Conservation (phyloP, 2,888 invertebrate species). For the Branchipolynoe longqiensis region DNA sequence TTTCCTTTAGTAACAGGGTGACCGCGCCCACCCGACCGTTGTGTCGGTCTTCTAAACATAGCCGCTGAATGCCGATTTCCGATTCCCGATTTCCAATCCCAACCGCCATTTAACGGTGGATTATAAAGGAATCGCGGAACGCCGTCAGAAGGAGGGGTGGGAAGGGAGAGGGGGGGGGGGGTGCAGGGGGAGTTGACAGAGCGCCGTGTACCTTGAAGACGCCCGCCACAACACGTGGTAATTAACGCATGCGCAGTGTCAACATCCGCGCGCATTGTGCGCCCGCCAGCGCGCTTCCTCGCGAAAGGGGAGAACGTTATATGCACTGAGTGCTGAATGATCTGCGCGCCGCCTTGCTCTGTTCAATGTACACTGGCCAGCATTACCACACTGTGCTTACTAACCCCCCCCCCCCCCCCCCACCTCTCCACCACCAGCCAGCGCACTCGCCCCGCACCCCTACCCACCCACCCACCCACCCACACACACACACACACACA, state of each 20-base stretch:
- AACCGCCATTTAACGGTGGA: slow-evolving; percentile 46
- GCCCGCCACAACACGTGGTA: slow-evolving; percentile 19
- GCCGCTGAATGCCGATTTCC: too few species aligned
- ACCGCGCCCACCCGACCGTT: too few species aligned
- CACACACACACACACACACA: too few species aligned
- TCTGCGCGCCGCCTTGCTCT: too few species aligned
- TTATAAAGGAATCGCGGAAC: neutral
- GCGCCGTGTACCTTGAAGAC: neutral
- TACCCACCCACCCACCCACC: too few species aligned
- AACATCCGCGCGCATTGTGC: slow-evolving; percentile 26
- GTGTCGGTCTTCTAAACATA: too few species aligned
- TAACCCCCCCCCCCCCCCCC: too few species aligned
- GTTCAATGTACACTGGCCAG: too few species aligned
- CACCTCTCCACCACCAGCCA: too few species aligned
- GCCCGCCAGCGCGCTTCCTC: neutral
- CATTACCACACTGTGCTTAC: too few species aligned
- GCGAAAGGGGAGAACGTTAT: neutral
- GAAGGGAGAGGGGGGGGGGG: neutral
- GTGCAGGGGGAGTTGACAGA: neutral
- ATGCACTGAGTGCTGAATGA: neutral
- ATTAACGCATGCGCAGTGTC: neutral
- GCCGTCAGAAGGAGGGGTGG: neutral
- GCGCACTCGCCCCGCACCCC: too few species aligned
- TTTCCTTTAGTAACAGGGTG: too few species aligned
- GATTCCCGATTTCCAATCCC: slow-evolving; percentile 43